Base-by-base conservation (phyloP, 2,888 invertebrate genomes). In the Apodemia mormo region DNA sequence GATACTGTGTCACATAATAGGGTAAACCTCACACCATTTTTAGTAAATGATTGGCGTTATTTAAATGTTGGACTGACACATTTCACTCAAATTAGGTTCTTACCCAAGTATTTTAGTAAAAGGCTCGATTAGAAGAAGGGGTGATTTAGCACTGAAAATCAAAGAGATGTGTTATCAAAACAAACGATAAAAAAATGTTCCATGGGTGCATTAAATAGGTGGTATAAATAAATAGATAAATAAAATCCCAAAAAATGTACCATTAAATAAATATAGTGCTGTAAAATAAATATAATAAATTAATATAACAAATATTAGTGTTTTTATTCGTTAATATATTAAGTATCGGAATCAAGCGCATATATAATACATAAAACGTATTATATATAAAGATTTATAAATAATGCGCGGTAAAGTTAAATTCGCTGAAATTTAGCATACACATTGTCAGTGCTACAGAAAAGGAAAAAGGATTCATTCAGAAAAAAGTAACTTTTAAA, bases 141-240 rank as follows among this genome's bases (percentile, higher is more conserved):
- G 76, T 74, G 75, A 74, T 73, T 75, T 86, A 86, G 79, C 88
- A 90, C 92, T 92, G 92, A 89, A 92, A 92, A 91, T 90, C 84
- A 91, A 92, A 89, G 76, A 81, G 73, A 69, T 71, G 67, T 69
- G 75, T 74, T 76, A 73, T 70, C 69, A 75, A 70, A 74, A 71
- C 70, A 73, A 72, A 65, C 12, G 61, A 68, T 67, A 49, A 45
- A 54, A 54, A 56, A 67, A 69, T 56, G 29, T 65, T 40, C 29
- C 5, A 52, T 10, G 43, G 45, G 14, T 33, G 43, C 49, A 37
- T 61, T 30, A 30, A 5, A 30, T 30, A 30, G 33, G 14, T 61
- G 61, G 1, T n/a, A 61, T 61, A n/a, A 40, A 66, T 65, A 61
- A 67, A 33, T 33, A n/a, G 6, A 66, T 29, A n/a, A 37, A 61